phyloP scores from a whole-genome alignment of 1,140 invertebrate genomes.

The Meteorus sp. region DNA sequence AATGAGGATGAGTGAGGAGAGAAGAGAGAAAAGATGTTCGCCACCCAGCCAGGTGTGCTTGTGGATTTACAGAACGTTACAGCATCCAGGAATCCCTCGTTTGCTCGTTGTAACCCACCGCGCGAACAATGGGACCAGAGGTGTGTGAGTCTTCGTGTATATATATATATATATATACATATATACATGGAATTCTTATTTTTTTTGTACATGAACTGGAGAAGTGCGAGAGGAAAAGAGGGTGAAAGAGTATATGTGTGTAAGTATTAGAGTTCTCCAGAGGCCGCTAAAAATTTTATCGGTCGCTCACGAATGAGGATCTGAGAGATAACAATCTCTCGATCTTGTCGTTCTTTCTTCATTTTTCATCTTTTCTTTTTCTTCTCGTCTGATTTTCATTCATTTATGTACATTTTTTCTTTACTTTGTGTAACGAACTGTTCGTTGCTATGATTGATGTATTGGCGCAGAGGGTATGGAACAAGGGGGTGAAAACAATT shows the following conservation, averaged over 20 bases:
- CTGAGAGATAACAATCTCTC: slow-evolving; percentile 17
- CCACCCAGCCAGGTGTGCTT: slow-evolving; percentile 49
- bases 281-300: slow-evolving; percentile 24
- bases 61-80: slow-evolving; percentile 41
- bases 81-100: slow-evolving; percentile 46
- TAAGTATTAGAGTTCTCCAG: too few species aligned
- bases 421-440: neutral
- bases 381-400: neutral
- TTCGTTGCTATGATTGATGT: slow-evolving; percentile 2
- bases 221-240: too few species aligned
- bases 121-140: slow-evolving; percentile 41
- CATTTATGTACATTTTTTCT: neutral
- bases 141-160: slow-evolving; percentile 21
- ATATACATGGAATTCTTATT: too few species aligned
- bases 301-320: slow-evolving; percentile 8
- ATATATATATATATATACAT: too few species aligned
- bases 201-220: too few species aligned
- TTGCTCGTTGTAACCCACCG: slow-evolving; percentile 23
- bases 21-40: slow-evolving; percentile 18
- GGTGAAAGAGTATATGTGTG: too few species aligned
- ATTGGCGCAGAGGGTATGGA: too few species aligned
- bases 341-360: neutral
- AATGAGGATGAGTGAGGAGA: slow-evolving; percentile 1
- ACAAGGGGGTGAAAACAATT: too few species aligned
- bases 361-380: slow-evolving; percentile 1